Evolutionary conservation across 1,140 invertebrate genomes (phyloP).

Genomic region (Thaumetopoea pityocampa): DNA sequence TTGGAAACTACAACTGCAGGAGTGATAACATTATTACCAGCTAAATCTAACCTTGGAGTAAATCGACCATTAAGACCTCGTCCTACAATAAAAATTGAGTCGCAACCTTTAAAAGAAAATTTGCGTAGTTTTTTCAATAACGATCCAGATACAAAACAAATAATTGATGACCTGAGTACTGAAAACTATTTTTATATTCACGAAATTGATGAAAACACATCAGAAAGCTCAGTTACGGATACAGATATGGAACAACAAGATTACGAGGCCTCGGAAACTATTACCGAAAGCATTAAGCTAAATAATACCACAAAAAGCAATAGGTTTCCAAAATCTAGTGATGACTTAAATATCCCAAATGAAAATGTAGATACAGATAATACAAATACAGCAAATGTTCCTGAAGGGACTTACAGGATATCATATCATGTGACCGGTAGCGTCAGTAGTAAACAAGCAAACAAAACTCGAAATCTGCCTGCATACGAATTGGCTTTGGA

Average conservation of each 20-base stretch:
- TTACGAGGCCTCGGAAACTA: slow-evolving; percentile 15
- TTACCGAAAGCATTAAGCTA: slow-evolving; percentile 27
- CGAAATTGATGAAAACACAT: slow-evolving; percentile 23
- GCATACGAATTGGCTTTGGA: slow-evolving; percentile 62
- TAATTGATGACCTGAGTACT: slow-evolving; percentile 32
- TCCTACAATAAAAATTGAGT: slow-evolving; percentile 56
- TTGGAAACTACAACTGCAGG: slow-evolving; percentile 55
- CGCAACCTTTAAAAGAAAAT: slow-evolving; percentile 33
- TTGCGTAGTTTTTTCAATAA: slow-evolving; percentile 43
- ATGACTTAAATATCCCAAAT: slow-evolving; percentile 37
- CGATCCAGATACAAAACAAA: slow-evolving; percentile 42
- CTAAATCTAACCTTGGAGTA: slow-evolving; percentile 78
- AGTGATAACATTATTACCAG: slow-evolving; percentile 78
- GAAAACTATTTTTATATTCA: slow-evolving; percentile 30
- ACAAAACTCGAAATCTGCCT: slow-evolving; percentile 59
- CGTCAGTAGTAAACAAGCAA: slow-evolving; percentile 66
- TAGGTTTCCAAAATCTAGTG: slow-evolving; percentile 58
- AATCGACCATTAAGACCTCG: slow-evolving; percentile 75
- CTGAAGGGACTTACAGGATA: slow-evolving; percentile 64
- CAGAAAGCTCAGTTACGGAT: slow-evolving; percentile 34
- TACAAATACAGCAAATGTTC: slow-evolving; percentile 32
- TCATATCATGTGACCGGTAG: slow-evolving; percentile 68
- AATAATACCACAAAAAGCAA: slow-evolving; percentile 33
- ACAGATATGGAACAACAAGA: slow-evolving; percentile 18
- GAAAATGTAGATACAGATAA: slow-evolving; percentile 18